phyloP scores from a whole-genome alignment of 2,113 vertebrate genomes.

The Drymodes brunneopygia region DNA sequence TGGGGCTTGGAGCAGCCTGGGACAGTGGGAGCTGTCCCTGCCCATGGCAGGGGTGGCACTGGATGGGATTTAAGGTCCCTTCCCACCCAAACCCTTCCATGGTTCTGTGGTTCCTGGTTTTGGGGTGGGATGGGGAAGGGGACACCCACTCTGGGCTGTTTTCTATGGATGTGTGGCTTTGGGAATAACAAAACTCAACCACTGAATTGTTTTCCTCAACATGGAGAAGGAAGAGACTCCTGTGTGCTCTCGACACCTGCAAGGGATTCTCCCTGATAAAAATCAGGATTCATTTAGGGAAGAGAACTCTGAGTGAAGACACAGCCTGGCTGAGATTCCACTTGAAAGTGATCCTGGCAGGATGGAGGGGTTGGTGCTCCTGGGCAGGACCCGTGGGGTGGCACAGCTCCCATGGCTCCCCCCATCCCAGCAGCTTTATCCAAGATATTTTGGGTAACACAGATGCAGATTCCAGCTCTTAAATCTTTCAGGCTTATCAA shows the following conservation, averaged over 20 bases:
- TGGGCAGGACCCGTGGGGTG: background rate
- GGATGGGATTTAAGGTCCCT: background rate
- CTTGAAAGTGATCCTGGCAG: background rate
- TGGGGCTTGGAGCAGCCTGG: background rate
- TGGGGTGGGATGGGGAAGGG: background rate
- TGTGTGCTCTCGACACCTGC: background rate
- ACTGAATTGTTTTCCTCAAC: background rate
- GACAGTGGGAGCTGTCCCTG: background rate
- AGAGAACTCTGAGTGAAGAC: background rate
- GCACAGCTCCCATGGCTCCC: background rate
- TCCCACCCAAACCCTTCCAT: background rate
- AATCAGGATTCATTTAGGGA: background rate
- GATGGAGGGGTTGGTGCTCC: background rate
- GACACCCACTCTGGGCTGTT: accelerated
- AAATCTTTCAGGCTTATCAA: constrained; percentile 59
- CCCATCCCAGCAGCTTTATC: background rate
- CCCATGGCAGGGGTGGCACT: background rate
- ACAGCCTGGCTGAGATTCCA: background rate
- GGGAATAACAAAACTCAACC: background rate
- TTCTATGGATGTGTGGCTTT: accelerated
- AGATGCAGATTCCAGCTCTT: constrained; percentile 28
- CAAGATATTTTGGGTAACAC: constrained; percentile 32
- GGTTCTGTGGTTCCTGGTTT: background rate
- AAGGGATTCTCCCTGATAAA: background rate
- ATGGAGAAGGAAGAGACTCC: background rate